A percentile compares a stretch with the other conserved stretches of the same genome.
phyloP scores from a whole-genome alignment of 2,797 vertebrate genomes.

The Craterocephalus amniculus region DNA sequence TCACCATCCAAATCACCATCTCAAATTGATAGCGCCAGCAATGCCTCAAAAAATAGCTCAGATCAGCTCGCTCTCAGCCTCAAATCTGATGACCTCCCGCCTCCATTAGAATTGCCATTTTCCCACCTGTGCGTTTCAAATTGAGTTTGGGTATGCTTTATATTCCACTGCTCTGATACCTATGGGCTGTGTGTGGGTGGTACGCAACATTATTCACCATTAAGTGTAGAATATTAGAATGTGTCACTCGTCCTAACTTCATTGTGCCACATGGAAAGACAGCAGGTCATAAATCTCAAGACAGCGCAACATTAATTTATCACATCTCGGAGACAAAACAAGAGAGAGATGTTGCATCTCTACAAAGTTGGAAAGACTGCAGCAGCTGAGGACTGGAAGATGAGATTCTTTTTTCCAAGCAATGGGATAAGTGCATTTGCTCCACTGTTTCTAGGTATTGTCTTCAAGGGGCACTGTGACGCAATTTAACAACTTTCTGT shows the following conservation, averaged over 20 bases:
- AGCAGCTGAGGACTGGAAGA: conserved; percentile 20
- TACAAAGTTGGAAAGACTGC: conserved; percentile 41
- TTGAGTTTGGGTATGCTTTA: conserved; percentile 79
- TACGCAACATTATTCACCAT: conserved; percentile 79
- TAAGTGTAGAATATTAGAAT: conserved; percentile 81
- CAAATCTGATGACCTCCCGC: conserved; percentile 59
- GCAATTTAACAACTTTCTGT: conserved; percentile 63
- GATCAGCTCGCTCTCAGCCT: conserved; percentile 41
- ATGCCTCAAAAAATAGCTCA: conserved; percentile 52
- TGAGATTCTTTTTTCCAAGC: conserved; percentile 25
- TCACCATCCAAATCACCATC: conserved; percentile 55
- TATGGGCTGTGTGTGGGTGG: conserved; percentile 63
- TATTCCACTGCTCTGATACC: conserved; percentile 73
- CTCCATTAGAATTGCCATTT: conserved; percentile 75
- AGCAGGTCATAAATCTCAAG: conserved; percentile 70
- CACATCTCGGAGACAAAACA: conserved; percentile 54
- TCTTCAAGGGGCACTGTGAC: conserved; percentile 45
- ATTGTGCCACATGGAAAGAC: conserved; percentile 57
- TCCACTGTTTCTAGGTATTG: conserved; percentile 40
- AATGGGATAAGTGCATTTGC: conserved; percentile 35
- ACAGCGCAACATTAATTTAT: conserved; percentile 62
- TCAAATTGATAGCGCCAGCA: conserved; percentile 61
- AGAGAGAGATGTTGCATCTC: conserved; percentile 40
- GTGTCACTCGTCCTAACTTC: conserved; percentile 71
- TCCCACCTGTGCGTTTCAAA: conserved; percentile 75